Percentiles rank a stretch among this genome's conserved stretches.
Evolutionary conservation across 2,797 vertebrate species (phyloP).

Genomic region (Chelonia mydas): DNA sequence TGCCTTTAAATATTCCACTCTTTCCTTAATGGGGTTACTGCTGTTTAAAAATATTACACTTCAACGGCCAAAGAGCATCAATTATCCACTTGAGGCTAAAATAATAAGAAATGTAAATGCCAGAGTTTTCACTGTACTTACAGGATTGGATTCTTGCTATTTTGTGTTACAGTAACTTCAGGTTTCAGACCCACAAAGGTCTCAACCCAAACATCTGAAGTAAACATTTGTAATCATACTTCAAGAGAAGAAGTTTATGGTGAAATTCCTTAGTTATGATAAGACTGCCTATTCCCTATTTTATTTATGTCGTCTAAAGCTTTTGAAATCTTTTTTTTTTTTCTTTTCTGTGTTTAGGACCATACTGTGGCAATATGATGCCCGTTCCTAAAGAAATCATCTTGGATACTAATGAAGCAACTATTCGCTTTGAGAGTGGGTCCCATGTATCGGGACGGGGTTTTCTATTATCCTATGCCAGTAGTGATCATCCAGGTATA

Average conservation of each 20-base stretch:
- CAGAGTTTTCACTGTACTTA: slow-evolving; percentile 20
- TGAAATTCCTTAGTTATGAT: slow-evolving; percentile 13
- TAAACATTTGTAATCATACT: slow-evolving; percentile 43
- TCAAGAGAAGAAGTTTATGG: slow-evolving; percentile 28
- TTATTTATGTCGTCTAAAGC: neutral
- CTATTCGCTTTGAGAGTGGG: slow-evolving; percentile 85
- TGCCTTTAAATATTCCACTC: slow-evolving; percentile 42
- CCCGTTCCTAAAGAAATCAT: slow-evolving; percentile 78
- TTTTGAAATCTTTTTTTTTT: slow-evolving; percentile 51
- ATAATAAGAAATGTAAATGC: slow-evolving; percentile 14
- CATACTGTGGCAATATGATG: slow-evolving; percentile 81
- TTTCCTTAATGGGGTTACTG: slow-evolving; percentile 52
- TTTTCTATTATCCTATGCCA: slow-evolving; percentile 88
- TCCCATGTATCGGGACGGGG: slow-evolving; percentile 87
- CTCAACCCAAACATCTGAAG: slow-evolving; percentile 45
- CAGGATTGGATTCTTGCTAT: slow-evolving; percentile 37
- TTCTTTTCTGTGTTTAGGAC: slow-evolving; percentile 76
- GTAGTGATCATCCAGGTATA: slow-evolving; percentile 87
- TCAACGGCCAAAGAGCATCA: slow-evolving; percentile 33
- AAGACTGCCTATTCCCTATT: slow-evolving; percentile 13
- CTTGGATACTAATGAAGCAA: slow-evolving; percentile 84
- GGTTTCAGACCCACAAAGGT: neutral
- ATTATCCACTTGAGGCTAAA: slow-evolving; percentile 44
- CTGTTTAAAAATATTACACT: slow-evolving; percentile 37
- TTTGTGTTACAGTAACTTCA: slow-evolving; percentile 28